Evolutionary conservation across 1,140 invertebrate genomes (phyloP), one percentile per base, ranked within the genome.

Genomic region (Drosophila albomicans): DNA sequence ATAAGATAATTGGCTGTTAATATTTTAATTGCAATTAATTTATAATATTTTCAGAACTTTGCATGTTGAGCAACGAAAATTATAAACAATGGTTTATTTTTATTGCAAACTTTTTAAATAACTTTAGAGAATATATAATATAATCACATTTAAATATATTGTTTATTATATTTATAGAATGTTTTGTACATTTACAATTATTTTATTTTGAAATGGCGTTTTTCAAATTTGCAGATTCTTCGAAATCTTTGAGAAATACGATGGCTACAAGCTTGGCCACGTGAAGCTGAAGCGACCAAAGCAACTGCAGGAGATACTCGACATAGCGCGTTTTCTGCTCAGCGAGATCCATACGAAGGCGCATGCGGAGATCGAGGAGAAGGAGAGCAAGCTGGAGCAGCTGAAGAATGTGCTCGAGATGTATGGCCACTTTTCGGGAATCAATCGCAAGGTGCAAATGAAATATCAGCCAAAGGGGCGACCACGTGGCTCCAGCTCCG

Each of bases 401-500:
- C 94, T 99, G 1, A 99, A 99, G 93, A 97, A 97, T 85, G 99
- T 99, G 48, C 93, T 99, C 6, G 99, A 99, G 95, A 99, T 99
- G 99, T 99, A 99, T 93, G 99, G 99, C 0, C 98, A 99, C 94
- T 99, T 99, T 94, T 99, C 98, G 45, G 99, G 99, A 13, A 99
- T 99, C 75, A 99, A 99, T 95, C 95, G 99, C 52, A 99, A 99
- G 94, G 98, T 99, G 43, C 99, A 99, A 94, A 96, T 99, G 94
- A 99, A 99, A 93, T 99, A 99, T 93, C 98, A 99, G 93, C 99
- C 99, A 3, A 96, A 97, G 86, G 98, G 98, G 1, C 95, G 98
- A 69, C 98, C 98, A 10, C 95, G 98, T 85, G 96, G 96, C 75
- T 98, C 98, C 72, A 98, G 97, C 92, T 98, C 97, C 79, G 98